Percentiles rank a stretch among this genome's conserved stretches.
Evolutionary conservation across 2,888 invertebrate species (phyloP).

Genomic region (Cheilosia scutellata): DNA sequence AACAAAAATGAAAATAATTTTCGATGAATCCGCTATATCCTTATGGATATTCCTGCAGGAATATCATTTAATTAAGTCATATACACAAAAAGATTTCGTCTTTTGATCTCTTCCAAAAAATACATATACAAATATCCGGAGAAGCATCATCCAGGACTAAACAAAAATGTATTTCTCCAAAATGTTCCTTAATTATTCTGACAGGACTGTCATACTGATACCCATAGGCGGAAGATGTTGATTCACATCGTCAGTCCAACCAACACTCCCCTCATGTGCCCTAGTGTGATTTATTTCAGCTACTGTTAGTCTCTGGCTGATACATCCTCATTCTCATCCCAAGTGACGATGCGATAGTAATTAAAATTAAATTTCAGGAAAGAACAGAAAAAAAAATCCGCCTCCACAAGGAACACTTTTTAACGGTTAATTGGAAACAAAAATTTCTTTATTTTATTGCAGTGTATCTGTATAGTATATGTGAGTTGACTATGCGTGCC

Average conservation of each 20-base stretch:
- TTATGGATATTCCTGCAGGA: slow-evolving; percentile 45
- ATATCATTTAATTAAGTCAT: slow-evolving; percentile 50
- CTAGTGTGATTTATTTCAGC: slow-evolving; percentile 52
- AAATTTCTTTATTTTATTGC: slow-evolving; percentile 63
- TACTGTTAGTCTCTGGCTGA: slow-evolving; percentile 14
- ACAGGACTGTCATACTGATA: slow-evolving; percentile 44
- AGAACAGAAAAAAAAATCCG: slow-evolving; percentile 14
- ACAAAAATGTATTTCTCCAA: slow-evolving; percentile 13
- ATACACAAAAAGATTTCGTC: slow-evolving; percentile 22
- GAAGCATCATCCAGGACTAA: not conserved
- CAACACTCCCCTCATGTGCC: not conserved
- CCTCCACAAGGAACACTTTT: slow-evolving; percentile 48
- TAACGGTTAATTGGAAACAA: slow-evolving; percentile 72
- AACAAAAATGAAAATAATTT: not conserved
- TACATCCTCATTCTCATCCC: slow-evolving; percentile 20
- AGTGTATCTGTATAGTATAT: slow-evolving; percentile 1
- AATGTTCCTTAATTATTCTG: slow-evolving; percentile 60
- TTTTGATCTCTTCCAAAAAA: slow-evolving; percentile 1
- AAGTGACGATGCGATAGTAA: slow-evolving; percentile 53
- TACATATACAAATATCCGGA: not conserved
- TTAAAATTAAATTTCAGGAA: slow-evolving; percentile 58
- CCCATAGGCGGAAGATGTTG: slow-evolving; percentile 44
- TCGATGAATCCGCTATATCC: slow-evolving; percentile 12
- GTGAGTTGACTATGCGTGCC: slow-evolving; percentile 43
- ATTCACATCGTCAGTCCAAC: slow-evolving; percentile 20